Base-by-base conservation (phyloP, 1,140 invertebrate genomes). In the Kradibia gibbosae region DNA sequence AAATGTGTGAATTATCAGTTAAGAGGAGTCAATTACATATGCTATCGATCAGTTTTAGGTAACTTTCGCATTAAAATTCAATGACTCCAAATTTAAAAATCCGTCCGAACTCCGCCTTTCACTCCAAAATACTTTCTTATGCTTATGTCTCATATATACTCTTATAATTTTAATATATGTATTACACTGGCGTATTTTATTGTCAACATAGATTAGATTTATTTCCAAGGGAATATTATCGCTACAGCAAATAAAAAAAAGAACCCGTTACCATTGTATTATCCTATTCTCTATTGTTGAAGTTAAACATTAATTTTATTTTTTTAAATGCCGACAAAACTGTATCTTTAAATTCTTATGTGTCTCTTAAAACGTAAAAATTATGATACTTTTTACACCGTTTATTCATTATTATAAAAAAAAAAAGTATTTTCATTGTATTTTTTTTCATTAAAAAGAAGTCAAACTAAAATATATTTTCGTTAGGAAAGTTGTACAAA, bases 401-500 rank as follows among this genome's bases (percentile, higher is more conserved):
- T 60, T 39, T 75, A 42, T 42, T 75, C 28, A 75, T 60, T 60
- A 34, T 39, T 75, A 22, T 45, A n/a, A n/a, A n/a, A n/a, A n/a
- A 13, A 10, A 42, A 75, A 10, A 55, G 48, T 4, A 53, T 53
- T 53, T 53, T 13, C 25, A 25, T 34, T 39, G 42, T 75, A 75
- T 60, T 45, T 77, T 77, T 77, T 31, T 31, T 65, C 15, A 71
- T 15, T 53, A 57, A 10, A 76, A 20, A 55, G 73, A 76, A 60
- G 7, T 76, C 31, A 25, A 77, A 77, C 39, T 28, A 81, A 77
- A 75, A 81, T 81, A 81, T 81, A 81, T 81, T 81, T 81, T 81
- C 65, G 57, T 81, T 77, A 81, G 74, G 65, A 34, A 81, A 81
- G 80, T 71, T 81, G 65, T 81, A 81, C 74, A 81, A 81, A 77